These are phyloP conservation scores for Ammospiza maritima DNA, from an alignment of 2,797 vertebrate species.

Conservation along the genomic window DNA sequence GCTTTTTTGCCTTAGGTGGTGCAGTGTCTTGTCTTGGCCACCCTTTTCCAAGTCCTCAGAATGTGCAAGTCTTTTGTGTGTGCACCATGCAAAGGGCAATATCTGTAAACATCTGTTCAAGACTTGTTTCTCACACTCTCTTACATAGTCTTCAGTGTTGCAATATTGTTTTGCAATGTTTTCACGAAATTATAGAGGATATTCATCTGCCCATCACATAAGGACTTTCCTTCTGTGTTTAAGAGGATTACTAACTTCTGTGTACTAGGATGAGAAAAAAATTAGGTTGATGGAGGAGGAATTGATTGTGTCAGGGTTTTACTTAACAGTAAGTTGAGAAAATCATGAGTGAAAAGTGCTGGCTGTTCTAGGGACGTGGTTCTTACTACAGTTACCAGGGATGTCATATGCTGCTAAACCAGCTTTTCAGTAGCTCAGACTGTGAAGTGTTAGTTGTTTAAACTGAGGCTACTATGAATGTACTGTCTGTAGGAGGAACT, in stretches of 20 bases:
- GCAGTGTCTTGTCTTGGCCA: background rate
- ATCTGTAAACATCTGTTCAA: background rate
- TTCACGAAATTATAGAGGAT: background rate
- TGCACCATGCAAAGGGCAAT: background rate
- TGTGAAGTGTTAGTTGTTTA: background rate
- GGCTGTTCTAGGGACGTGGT: background rate
- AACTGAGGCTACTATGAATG: background rate
- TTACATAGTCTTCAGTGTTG: accelerated
- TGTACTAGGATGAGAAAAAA: background rate
- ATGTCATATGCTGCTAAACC: background rate
- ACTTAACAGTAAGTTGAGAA: background rate
- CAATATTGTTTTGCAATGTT: background rate
- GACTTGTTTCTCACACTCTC: background rate
- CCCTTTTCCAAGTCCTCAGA: background rate
- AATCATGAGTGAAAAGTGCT: background rate
- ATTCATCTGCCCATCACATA: background rate
- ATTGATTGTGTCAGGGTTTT: background rate
- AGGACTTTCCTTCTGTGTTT: background rate
- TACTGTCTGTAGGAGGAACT: background rate
- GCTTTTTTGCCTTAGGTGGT: background rate
- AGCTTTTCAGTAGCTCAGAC: background rate
- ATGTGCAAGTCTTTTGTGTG: background rate
- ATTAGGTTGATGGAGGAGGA: background rate
- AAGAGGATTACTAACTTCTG: background rate
- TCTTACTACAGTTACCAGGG: background rate